phyloP scores from a whole-genome alignment of 2,113 vertebrate species.

The Arothron firmamentum region DNA sequence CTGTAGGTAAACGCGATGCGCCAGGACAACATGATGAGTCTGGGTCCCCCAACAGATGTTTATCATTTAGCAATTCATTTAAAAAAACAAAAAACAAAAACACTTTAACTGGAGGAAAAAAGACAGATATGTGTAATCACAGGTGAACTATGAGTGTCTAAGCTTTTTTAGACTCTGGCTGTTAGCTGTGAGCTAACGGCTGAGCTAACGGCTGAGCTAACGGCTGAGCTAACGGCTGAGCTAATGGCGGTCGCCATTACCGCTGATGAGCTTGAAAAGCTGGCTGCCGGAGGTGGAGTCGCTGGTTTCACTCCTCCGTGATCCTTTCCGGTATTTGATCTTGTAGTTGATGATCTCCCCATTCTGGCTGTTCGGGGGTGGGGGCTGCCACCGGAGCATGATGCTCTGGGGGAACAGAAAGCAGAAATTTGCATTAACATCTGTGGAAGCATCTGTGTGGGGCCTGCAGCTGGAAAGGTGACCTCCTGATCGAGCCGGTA shows the following conservation, averaged over 20 bases:
- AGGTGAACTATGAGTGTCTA: no score
- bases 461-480: neutral
- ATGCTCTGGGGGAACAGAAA: constrained; percentile 77
- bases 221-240: neutral
- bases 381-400: constrained; percentile 91
- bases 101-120: no score
- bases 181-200: neutral
- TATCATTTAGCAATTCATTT: no score
- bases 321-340: constrained; percentile 91
- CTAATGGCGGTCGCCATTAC: constrained; percentile 70
- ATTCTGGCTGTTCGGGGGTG: constrained; percentile 83
- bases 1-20: no score
- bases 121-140: no score
- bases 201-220: neutral
- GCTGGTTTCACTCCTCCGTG: constrained; percentile 86
- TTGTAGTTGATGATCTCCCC: constrained; percentile 92
- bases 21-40: no score
- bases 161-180: neutral
- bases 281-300: constrained; percentile 85
- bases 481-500: constrained; percentile 15
- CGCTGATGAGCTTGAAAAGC: constrained; percentile 86
- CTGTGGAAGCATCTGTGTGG: neutral
- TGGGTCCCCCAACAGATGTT: no score
- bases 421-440: neutral
- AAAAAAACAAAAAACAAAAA: no score